A percentile compares a stretch with the other conserved stretches of the same genome.
phyloP scores from a whole-genome alignment of 2,888 invertebrate species.

The Brachyopa scutellaris region DNA sequence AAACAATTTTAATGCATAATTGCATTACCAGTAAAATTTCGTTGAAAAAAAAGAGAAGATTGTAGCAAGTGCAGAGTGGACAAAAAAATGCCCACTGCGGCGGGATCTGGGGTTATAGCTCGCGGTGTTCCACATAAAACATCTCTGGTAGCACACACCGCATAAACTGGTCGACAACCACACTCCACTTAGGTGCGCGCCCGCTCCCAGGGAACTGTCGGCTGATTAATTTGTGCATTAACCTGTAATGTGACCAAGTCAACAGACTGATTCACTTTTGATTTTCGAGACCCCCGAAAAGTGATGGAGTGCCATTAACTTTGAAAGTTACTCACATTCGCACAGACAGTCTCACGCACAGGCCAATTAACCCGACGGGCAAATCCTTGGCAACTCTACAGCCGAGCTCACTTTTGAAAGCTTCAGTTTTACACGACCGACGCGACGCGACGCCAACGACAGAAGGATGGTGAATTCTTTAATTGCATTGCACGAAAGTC shows the following conservation, averaged over 20 bases:
- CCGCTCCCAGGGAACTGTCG: conserved; percentile 39
- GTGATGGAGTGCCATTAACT: conserved; percentile 72
- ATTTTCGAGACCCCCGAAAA: conserved; percentile 72
- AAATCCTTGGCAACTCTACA: conserved; percentile 59
- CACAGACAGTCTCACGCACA: conserved; percentile 31
- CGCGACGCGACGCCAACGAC: background rate
- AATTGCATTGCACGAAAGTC: conserved; percentile 59
- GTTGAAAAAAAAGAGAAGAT: background rate
- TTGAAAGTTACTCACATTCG: conserved; percentile 62
- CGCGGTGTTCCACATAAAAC: conserved; percentile 30
- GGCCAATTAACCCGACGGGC: conserved; percentile 69
- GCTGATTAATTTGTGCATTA: conserved; percentile 72
- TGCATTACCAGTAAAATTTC: conserved; percentile 50
- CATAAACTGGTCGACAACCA: conserved; percentile 60
- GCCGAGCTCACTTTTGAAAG: conserved; percentile 51
- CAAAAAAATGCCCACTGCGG: conserved; percentile 26
- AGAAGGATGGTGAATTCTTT: conserved; percentile 39
- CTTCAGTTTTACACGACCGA: conserved; percentile 22
- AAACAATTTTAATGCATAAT: conserved; percentile 69
- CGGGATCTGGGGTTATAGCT: conserved; percentile 21
- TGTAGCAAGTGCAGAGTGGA: conserved; percentile 24
- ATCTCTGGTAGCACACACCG: conserved; percentile 46
- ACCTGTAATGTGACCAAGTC: conserved; percentile 72
- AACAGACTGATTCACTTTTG: conserved; percentile 73
- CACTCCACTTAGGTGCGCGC: conserved; percentile 33